These are phyloP conservation scores for Brachycybe producta DNA, from an alignment of 2,888 invertebrate genomes.

Conservation along the genomic window DNA sequence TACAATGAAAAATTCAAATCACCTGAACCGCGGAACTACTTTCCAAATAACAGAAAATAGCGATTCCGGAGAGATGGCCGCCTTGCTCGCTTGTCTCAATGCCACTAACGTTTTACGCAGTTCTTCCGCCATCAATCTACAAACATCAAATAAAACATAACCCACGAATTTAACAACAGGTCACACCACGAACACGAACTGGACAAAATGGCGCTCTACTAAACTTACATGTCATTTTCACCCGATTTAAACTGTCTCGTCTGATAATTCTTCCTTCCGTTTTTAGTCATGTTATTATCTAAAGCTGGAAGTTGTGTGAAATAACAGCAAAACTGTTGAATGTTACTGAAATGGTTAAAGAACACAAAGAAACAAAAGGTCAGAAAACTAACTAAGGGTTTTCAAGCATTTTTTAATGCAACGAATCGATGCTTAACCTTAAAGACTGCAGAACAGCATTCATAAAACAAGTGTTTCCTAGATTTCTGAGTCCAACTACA, in stretches of 20 bases:
- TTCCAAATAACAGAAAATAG: conserved; percentile 71
- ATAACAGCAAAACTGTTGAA: conserved; percentile 68
- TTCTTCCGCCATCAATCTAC: conserved; percentile 55
- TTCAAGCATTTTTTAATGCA: conserved; percentile 4
- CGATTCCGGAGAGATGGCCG: conserved; percentile 65
- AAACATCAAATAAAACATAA: neutral
- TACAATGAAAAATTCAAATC: conserved; percentile 12
- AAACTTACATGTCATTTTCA: conserved; percentile 33
- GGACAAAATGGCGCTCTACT: neutral
- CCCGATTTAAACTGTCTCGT: conserved; percentile 25
- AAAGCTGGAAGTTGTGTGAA: conserved; percentile 62
- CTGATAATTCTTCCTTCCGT: conserved; percentile 28
- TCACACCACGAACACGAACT: neutral
- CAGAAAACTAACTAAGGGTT: conserved; percentile 7
- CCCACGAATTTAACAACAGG: neutral
- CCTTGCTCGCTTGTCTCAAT: conserved; percentile 54
- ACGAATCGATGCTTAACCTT: conserved; percentile 32
- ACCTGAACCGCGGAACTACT: conserved; percentile 63
- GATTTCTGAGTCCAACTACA: conserved; percentile 59
- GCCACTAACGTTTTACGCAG: conserved; percentile 61
- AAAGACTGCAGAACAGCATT: conserved; percentile 70
- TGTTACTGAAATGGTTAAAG: conserved; percentile 46
- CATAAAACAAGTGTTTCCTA: conserved; percentile 78
- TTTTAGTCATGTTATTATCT: conserved; percentile 39
- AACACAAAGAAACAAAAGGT: conserved; percentile 10